These are phyloP conservation scores for Pogonomyrmex californicus DNA, from an alignment of 1,140 invertebrate species.

Conservation along the genomic window DNA sequence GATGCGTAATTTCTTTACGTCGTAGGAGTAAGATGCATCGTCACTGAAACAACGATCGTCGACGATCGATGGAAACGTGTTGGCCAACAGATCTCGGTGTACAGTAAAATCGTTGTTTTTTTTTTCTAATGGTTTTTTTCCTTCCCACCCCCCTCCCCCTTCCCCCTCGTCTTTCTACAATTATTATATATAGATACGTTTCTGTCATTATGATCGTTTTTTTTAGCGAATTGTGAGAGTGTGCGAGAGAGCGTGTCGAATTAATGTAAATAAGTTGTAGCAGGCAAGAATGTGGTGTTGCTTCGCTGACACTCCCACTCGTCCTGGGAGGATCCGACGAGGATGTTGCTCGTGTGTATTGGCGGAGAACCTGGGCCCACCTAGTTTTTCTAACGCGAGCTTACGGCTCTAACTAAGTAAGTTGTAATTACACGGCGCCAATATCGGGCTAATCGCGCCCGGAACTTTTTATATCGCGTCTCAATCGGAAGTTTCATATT, in stretches of 20 bases:
- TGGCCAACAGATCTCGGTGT: constrained; percentile 85
- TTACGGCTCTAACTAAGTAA: constrained; percentile 54
- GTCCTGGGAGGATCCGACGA: neutral
- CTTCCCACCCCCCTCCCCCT: constrained; percentile 51
- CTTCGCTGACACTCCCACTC: constrained; percentile 37
- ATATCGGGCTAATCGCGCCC: constrained; percentile 18
- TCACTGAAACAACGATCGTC: constrained; percentile 32
- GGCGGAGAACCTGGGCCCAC: constrained; percentile 17
- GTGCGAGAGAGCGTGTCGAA: constrained; percentile 68
- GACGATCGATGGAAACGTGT: constrained; percentile 77
- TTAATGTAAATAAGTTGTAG: constrained; percentile 72
- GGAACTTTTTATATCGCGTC: constrained; percentile 17
- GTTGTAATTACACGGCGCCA: constrained; percentile 75
- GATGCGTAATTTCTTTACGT: neutral
- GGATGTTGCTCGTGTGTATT: constrained; percentile 22
- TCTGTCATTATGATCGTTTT: constrained; percentile 37
- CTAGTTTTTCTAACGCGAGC: constrained; percentile 49
- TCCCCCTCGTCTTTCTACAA: constrained; percentile 63
- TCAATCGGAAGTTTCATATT: neutral
- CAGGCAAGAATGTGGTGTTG: constrained; percentile 35
- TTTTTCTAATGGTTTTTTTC: constrained; percentile 72
- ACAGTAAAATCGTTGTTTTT: constrained; percentile 83
- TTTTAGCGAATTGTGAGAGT: constrained; percentile 75
- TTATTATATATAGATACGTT: constrained; percentile 24
- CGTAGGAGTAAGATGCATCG: neutral